A percentile compares a stretch with the other conserved stretches of the same genome.
These are phyloP conservation scores for Mustela nigripes DNA, from an alignment of 2,113 vertebrate species.

Conservation along the genomic window DNA sequence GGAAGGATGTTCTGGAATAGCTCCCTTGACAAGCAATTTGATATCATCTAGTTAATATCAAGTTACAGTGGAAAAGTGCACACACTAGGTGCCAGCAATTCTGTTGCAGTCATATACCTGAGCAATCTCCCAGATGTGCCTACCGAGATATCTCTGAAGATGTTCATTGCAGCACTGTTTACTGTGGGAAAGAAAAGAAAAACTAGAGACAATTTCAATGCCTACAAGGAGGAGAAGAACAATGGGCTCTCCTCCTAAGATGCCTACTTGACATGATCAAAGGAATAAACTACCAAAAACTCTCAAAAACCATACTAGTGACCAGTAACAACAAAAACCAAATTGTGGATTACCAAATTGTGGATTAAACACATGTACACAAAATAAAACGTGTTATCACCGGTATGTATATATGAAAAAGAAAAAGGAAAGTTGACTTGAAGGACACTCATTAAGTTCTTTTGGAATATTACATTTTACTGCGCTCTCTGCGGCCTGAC, in stretches of 20 bases:
- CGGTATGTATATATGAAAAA: accelerated
- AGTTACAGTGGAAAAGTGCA: neutral
- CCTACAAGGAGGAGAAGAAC: neutral
- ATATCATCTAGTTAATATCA: neutral
- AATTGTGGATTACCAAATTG: neutral
- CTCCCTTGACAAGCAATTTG: neutral
- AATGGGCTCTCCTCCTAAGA: neutral
- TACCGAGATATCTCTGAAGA: neutral
- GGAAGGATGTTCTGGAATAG: too few species aligned
- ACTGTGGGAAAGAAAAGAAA: neutral
- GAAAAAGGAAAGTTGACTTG: neutral
- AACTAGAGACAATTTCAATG: neutral
- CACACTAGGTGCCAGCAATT: accelerated
- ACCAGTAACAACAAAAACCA: neutral
- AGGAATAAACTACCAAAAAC: neutral
- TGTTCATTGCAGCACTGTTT: neutral
- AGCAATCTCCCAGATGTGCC: neutral
- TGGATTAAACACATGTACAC: neutral
- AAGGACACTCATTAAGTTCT: neutral
- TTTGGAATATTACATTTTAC: neutral
- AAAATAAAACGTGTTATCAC: neutral
- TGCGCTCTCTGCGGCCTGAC: neutral
- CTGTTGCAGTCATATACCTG: neutral
- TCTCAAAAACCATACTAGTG: neutral
- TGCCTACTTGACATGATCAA: neutral